Conservation (phyloP, 2,797 vertebrate genomes). For the Toxotes lorentzi region DNA sequence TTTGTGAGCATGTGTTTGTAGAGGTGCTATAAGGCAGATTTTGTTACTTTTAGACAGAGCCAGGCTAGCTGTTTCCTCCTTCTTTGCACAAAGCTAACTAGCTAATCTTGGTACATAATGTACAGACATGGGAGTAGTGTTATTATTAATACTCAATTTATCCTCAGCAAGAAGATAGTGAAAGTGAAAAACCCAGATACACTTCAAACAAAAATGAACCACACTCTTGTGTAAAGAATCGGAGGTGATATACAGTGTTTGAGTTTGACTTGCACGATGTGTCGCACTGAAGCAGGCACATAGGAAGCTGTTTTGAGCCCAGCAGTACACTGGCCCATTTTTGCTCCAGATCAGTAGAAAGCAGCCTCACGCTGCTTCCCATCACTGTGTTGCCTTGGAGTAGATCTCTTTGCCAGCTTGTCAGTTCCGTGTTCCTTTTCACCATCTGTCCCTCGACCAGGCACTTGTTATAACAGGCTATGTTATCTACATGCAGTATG, state of each 20-base stretch:
- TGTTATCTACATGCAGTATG: constrained; percentile 35
- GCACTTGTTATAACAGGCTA: constrained; percentile 11
- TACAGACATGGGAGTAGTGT: too few species aligned
- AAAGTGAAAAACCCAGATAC: not conserved
- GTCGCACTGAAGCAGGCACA: constrained; percentile 8
- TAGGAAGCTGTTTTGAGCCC: constrained; percentile 14
- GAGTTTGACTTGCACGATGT: constrained; percentile 12
- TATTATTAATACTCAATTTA: not conserved
- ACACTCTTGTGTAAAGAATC: not conserved
- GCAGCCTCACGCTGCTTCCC: constrained; percentile 25
- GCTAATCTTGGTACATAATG: not conserved
- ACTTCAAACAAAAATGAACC: not conserved
- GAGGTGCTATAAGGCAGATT: not conserved
- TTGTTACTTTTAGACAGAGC: not conserved
- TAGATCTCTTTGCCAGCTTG: constrained; percentile 40
- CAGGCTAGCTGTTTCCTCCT: not conserved
- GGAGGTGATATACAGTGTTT: constrained; percentile 4
- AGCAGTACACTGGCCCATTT: constrained; percentile 9
- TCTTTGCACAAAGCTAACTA: constrained; percentile 1
- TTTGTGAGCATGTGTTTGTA: not conserved
- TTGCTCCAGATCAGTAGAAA: constrained; percentile 48
- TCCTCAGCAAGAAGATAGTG: not conserved
- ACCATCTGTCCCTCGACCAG: constrained; percentile 61
- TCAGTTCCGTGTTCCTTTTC: constrained; percentile 34
- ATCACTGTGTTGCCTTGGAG: constrained; percentile 25